phyloP scores from a whole-genome alignment of 2,797 vertebrate genomes.

The Fistularia commersonii region DNA sequence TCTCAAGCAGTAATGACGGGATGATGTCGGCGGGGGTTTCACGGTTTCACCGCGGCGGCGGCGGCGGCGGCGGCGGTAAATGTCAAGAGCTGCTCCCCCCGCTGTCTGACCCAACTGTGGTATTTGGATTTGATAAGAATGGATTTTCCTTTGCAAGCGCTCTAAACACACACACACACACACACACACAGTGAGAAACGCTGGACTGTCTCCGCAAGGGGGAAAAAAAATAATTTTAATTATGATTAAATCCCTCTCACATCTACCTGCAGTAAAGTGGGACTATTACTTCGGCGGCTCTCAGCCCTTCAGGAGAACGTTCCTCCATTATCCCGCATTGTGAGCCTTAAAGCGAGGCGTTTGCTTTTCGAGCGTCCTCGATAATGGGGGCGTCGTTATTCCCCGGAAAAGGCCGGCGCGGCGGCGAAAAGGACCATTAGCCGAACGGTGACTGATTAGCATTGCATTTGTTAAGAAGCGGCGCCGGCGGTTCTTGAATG shows the following conservation, averaged over 20 bases:
- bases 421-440: constrained; percentile 32
- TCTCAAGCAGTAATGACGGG: constrained; percentile 50
- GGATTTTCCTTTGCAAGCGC: constrained; percentile 31
- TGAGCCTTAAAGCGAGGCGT: no score
- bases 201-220: constrained; percentile 7
- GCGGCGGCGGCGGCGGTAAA: constrained; percentile 48
- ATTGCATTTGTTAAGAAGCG: constrained; percentile 42
- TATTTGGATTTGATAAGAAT: constrained; percentile 60
- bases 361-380: neutral
- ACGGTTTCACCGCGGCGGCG: constrained; percentile 27
- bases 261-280: neutral
- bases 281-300: no score
- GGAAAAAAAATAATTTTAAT: constrained; percentile 12
- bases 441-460: constrained; percentile 38
- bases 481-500: constrained; percentile 43
- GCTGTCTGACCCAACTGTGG: constrained; percentile 40
- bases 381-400: constrained; percentile 12
- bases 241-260: neutral
- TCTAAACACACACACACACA: neutral
- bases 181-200: constrained; percentile 1
- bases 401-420: constrained; percentile 2
- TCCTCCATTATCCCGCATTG: no score
- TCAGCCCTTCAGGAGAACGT: no score
- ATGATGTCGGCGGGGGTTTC: constrained; percentile 35
- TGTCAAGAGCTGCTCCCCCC: constrained; percentile 56